Conservation (phyloP, 2,113 vertebrate genomes). For the Candoia aspera region DNA sequence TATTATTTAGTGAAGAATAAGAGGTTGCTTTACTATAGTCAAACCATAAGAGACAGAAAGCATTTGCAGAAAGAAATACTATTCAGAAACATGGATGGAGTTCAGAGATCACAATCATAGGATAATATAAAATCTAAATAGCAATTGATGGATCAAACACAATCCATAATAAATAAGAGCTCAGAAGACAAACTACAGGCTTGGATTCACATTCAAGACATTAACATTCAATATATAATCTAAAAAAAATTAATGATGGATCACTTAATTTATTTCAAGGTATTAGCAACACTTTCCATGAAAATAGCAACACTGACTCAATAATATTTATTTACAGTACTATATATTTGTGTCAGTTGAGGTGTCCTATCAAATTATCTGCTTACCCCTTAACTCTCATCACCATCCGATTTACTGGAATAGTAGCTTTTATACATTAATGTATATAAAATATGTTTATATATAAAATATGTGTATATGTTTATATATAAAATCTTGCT, state of each 20-base stretch:
- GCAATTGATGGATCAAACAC: neutral
- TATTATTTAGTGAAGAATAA: neutral
- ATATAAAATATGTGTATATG: neutral
- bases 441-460: too few relatives aligned
- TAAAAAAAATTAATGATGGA: neutral
- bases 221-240: neutral
- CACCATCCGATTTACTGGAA: neutral
- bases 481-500: neutral
- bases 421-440: neutral
- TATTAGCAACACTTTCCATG: neutral
- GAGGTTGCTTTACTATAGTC: neutral
- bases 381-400: neutral
- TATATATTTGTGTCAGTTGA: neutral
- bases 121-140: neutral
- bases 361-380: neutral
- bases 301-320: neutral
- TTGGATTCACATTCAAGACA: neutral
- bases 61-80: neutral
- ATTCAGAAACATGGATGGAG: neutral
- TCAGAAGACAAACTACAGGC: neutral
- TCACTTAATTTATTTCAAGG: neutral
- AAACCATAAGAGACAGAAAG: neutral
- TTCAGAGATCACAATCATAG: neutral
- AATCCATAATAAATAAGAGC: neutral
- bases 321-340: neutral